Percentiles rank a stretch among this genome's conserved stretches.
Evolutionary conservation across 2,113 vertebrate species (phyloP).

Genomic region (Petrocephalus microphthalmus): DNA sequence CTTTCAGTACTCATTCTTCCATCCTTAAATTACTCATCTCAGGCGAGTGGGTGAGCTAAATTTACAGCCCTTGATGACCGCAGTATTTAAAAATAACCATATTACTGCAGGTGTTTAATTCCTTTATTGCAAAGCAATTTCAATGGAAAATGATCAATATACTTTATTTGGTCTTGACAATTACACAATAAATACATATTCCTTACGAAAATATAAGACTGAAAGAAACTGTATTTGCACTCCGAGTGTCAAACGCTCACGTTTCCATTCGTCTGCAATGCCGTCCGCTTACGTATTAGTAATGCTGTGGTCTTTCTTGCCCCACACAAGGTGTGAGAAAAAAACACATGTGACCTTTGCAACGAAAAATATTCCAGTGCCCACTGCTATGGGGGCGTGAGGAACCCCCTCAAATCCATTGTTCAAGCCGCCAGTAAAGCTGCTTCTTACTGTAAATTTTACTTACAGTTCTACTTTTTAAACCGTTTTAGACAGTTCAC

Average conservation of each 20-base stretch:
- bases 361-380: constrained; percentile 17
- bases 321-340: constrained; percentile 15
- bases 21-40: not conserved
- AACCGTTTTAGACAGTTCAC: constrained; percentile 25
- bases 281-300: not conserved
- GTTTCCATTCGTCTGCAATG: not conserved
- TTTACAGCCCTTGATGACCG: not conserved
- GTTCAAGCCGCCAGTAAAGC: not conserved
- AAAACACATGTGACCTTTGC: constrained; percentile 3
- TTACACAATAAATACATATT: not conserved
- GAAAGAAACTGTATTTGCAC: not conserved
- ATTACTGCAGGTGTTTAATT: not conserved
- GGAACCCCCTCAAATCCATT: constrained; percentile 15
- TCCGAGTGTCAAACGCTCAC: not conserved
- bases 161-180: not conserved
- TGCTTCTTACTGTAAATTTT: constrained; percentile 19
- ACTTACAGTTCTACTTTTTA: constrained; percentile 4
- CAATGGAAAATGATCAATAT: not conserved
- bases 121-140: not conserved
- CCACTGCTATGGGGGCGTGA: constrained; percentile 26
- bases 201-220: not conserved
- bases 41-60: not conserved
- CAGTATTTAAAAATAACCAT: not conserved
- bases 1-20: not conserved
- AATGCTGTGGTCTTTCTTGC: not conserved